Percentiles rank a stretch among this genome's conserved stretches.
Conservation (phyloP, 2,113 vertebrate genomes). For the Poeciliopsis occidentalis region DNA sequence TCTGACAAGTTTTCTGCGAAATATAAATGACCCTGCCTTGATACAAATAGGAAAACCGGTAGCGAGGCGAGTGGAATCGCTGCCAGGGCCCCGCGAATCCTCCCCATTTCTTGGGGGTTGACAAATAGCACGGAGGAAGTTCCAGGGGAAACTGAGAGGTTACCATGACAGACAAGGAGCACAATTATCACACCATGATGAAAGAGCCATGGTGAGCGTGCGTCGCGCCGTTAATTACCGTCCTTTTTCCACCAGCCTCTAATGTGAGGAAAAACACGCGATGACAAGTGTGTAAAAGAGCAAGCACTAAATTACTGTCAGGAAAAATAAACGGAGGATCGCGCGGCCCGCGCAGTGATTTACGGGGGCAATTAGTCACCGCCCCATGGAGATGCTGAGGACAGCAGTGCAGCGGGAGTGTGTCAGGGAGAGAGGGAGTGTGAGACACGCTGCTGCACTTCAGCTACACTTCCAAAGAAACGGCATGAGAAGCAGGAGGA, state of each 20-base stretch:
- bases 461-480: constrained; percentile 73
- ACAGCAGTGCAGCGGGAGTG: constrained; percentile 83
- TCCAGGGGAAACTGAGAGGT: constrained; percentile 86
- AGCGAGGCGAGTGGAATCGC: constrained; percentile 63
- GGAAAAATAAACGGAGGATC: constrained; percentile 98
- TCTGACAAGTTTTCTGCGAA: constrained; percentile 83
- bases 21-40: constrained; percentile 87
- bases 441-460: constrained; percentile 67
- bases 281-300: constrained; percentile 99
- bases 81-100: constrained; percentile 56
- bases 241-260: constrained; percentile 98
- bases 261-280: constrained; percentile 99
- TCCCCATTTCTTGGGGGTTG: constrained; percentile 81
- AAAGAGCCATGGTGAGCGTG: constrained; percentile 90
- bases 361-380: constrained; percentile 99
- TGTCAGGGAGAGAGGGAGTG: constrained; percentile 74
- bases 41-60: constrained; percentile 84
- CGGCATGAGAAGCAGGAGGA: constrained; percentile 55
- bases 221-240: constrained; percentile 98
- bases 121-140: constrained; percentile 89
- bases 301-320: constrained; percentile 99
- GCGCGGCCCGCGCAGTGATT: constrained; percentile 89
- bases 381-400: constrained; percentile 91
- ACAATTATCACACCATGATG: constrained; percentile 99
- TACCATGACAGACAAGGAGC: constrained; percentile 97